Evolutionary conservation across 2,113 vertebrate genomes (phyloP).

Genomic region (Alethe diademata): DNA sequence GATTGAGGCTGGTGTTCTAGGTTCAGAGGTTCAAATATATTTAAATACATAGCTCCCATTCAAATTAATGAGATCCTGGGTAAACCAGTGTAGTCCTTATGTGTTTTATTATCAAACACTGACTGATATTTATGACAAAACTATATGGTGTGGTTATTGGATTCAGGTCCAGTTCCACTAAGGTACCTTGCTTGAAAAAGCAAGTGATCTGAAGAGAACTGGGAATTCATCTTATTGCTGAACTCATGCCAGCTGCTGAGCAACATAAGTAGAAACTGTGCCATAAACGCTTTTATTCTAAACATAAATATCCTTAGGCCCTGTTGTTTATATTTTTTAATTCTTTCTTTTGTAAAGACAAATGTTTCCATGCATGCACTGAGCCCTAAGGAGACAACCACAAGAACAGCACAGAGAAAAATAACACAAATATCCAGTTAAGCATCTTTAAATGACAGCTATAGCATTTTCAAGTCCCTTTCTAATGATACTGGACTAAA

Average conservation of each 20-base stretch:
- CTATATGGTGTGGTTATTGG: background rate
- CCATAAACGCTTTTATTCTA: background rate
- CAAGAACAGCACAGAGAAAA: background rate
- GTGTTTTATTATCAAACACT: background rate
- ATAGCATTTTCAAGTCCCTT: background rate
- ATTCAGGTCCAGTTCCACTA: background rate
- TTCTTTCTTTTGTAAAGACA: background rate
- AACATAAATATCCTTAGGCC: background rate
- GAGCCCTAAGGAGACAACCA: background rate
- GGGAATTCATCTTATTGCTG: background rate
- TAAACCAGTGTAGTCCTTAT: background rate
- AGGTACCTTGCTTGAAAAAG: background rate
- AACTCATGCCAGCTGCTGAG: background rate
- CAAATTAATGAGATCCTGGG: background rate
- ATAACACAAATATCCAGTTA: background rate
- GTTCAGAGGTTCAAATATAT: background rate
- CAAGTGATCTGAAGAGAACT: background rate
- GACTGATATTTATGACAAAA: background rate
- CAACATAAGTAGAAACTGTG: background rate
- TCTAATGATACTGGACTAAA: background rate
- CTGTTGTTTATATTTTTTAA: background rate
- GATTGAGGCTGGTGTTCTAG: background rate
- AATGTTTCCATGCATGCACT: background rate
- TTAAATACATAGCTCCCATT: background rate
- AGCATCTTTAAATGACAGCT: background rate